Evolutionary conservation across 1,140 invertebrate genomes (phyloP).

Genomic region (Steinernema khuongi): DNA sequence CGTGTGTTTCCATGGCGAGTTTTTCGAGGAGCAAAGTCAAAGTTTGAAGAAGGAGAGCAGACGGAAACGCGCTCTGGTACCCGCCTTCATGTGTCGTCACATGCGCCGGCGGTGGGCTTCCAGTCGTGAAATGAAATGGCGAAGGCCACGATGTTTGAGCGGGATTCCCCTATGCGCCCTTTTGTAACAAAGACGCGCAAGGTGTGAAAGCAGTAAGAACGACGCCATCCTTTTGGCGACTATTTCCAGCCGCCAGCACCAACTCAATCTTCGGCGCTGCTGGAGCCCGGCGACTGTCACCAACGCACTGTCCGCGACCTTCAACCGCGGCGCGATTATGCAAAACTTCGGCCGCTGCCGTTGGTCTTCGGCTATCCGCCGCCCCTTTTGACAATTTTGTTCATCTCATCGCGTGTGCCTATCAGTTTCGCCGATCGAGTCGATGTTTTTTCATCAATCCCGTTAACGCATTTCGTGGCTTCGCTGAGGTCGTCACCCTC

Average conservation of each 20-base stretch:
- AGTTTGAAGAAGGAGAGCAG: no score
- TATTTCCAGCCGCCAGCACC: neutral
- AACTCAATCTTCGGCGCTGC: neutral
- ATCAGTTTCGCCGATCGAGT: neutral
- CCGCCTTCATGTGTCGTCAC: no score
- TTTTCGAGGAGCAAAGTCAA: no score
- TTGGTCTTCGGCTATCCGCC: neutral
- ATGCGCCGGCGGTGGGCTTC: no score
- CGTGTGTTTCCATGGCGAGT: neutral
- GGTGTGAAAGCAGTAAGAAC: constrained; percentile 15
- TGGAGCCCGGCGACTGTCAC: neutral
- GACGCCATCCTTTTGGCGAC: neutral
- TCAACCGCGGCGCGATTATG: constrained; percentile 14
- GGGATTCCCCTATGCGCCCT: neutral
- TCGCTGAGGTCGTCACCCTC: no score
- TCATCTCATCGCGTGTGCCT: neutral
- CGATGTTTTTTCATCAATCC: no score
- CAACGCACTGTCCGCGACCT: constrained; percentile 9
- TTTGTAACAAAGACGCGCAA: constrained; percentile 8
- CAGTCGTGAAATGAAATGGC: neutral
- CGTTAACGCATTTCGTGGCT: no score
- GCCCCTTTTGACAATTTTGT: neutral
- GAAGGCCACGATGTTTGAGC: neutral
- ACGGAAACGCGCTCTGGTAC: no score
- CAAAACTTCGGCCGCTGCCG: constrained; percentile 7